Evolutionary conservation across 1,140 invertebrate species (phyloP).

Genomic region (Rhopalosiphum maidis): DNA sequence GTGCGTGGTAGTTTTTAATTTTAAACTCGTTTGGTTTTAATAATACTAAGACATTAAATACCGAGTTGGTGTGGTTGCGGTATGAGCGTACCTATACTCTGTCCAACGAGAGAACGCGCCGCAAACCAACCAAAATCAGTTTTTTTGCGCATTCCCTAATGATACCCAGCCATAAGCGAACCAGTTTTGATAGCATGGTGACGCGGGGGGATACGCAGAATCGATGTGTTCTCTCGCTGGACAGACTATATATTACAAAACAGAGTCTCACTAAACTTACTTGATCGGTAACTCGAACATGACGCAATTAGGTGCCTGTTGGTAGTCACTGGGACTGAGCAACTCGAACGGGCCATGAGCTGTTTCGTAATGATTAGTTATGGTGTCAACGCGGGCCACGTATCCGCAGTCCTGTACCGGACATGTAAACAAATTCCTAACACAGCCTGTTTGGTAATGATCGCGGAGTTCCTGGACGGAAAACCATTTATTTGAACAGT

Average conservation of each 20-base stretch:
- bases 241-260: background rate
- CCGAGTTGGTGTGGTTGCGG: too few relatives aligned
- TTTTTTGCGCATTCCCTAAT: too few relatives aligned
- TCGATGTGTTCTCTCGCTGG: too few relatives aligned
- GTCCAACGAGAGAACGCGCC: too few relatives aligned
- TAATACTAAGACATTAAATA: too few relatives aligned
- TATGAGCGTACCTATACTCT: too few relatives aligned
- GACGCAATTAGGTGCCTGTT: background rate
- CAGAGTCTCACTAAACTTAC: background rate
- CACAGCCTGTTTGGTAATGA: background rate
- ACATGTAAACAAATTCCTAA: background rate
- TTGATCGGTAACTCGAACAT: background rate
- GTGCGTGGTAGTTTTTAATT: too few relatives aligned
- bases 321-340: background rate
- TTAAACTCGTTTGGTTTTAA: too few relatives aligned
- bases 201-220: too few relatives aligned
- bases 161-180: too few relatives aligned
- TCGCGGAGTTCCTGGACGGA: background rate
- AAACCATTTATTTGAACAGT: background rate
- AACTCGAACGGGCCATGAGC: background rate
- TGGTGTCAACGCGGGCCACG: conserved; percentile 3
- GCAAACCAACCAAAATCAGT: too few relatives aligned
- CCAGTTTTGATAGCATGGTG: too few relatives aligned
- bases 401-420: background rate
- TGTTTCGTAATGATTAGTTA: background rate